phyloP scores from a whole-genome alignment of 2,888 invertebrate genomes.

The Phytoseiulus persimilis region DNA sequence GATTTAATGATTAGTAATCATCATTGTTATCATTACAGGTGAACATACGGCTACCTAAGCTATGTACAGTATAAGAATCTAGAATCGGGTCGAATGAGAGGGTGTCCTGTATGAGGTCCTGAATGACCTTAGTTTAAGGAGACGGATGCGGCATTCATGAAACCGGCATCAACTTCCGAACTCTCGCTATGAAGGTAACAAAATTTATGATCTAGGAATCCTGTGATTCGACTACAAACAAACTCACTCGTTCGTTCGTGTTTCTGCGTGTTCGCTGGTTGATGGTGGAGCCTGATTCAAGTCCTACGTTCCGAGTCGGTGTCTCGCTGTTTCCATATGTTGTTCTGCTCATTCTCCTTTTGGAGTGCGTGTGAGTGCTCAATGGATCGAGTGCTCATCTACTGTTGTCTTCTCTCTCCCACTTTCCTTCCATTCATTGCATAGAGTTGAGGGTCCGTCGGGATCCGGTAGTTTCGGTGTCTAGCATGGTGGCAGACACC shows the following conservation, averaged over 20 bases:
- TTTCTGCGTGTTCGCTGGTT: not conserved
- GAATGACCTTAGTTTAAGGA: not conserved
- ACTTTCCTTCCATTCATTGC: not conserved
- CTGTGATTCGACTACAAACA: not conserved
- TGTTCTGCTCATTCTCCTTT: no score
- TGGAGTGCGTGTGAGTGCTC: not conserved
- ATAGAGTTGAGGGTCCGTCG: not conserved
- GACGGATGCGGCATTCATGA: not conserved
- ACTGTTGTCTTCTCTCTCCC: not conserved
- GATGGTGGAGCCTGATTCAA: not conserved
- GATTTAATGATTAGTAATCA: not conserved
- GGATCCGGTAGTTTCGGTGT: not conserved
- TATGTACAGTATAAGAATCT: constrained; percentile 15
- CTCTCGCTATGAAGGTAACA: not conserved
- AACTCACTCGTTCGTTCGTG: not conserved
- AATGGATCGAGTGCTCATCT: not conserved
- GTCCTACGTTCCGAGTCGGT: not conserved
- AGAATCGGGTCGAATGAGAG: not conserved
- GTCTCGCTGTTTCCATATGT: no score
- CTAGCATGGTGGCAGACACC: not conserved
- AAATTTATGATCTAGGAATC: not conserved
- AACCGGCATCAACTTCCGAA: not conserved
- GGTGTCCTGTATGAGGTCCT: not conserved
- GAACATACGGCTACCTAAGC: constrained; percentile 24
- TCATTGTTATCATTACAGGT: constrained; percentile 9